A percentile compares a stretch with the other conserved stretches of the same genome.
phyloP scores from a whole-genome alignment of 2,888 invertebrate genomes.

The Chalcosyrphus nemorum region DNA sequence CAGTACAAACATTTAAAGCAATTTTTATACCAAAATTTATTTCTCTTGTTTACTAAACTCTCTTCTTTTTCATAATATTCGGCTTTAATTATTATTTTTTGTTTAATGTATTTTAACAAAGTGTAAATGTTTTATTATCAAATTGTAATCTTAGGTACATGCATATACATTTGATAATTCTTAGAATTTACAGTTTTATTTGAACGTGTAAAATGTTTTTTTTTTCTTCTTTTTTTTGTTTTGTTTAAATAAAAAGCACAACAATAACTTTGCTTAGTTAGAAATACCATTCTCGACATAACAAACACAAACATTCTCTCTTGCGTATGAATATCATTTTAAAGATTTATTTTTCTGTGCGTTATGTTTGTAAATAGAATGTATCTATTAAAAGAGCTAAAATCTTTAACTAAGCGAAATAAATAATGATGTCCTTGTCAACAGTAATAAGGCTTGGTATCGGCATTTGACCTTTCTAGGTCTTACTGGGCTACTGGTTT shows the following conservation, averaged over 20 bases:
- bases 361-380: not conserved
- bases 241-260: constrained; percentile 11
- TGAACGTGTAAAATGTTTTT: constrained; percentile 19
- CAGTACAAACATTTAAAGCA: constrained; percentile 73
- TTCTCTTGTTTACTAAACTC: constrained; percentile 40
- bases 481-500: not conserved
- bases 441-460: not conserved
- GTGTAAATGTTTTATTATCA: constrained; percentile 71
- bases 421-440: not conserved
- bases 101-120: constrained; percentile 58
- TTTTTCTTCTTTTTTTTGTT: constrained; percentile 1
- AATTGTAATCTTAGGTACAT: constrained; percentile 71
- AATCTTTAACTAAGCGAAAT: too few species aligned
- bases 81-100: constrained; percentile 42
- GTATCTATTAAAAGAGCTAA: too few species aligned
- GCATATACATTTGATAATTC: constrained; percentile 58
- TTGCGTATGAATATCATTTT: constrained; percentile 31
- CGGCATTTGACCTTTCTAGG: not conserved
- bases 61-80: constrained; percentile 43
- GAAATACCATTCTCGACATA: constrained; percentile 23
- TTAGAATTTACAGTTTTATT: constrained; percentile 50
- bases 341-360: constrained; percentile 34
- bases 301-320: constrained; percentile 22
- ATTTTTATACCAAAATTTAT: constrained; percentile 65
- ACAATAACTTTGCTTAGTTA: constrained; percentile 25